Evolutionary conservation across 53 echinoderm and acorn worm species (phyloP).

Genomic region (Apostichopus leukothele): DNA sequence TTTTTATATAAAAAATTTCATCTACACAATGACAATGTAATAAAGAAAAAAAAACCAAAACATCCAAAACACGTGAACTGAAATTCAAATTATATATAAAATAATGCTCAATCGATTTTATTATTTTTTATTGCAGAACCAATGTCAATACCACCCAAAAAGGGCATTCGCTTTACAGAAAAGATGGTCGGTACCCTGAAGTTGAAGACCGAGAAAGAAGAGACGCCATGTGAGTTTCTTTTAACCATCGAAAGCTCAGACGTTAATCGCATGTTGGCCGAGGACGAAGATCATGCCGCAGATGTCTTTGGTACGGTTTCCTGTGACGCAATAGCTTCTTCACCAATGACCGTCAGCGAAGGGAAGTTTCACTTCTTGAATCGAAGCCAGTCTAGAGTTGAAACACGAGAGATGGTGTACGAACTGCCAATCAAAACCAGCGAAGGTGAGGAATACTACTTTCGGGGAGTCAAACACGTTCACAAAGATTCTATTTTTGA

Average conservation of each 20-base stretch:
- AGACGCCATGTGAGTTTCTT: slow-evolving; percentile 52
- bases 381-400: slow-evolving; percentile 51
- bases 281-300: slow-evolving; percentile 60
- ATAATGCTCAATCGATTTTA: no score
- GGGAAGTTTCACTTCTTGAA: slow-evolving; percentile 63
- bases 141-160: not conserved
- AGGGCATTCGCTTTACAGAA: slow-evolving; percentile 67
- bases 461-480: slow-evolving; percentile 58
- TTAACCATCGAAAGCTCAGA: slow-evolving; percentile 62
- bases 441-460: slow-evolving; percentile 55
- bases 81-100: no score
- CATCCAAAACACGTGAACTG: no score
- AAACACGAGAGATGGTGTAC: slow-evolving; percentile 64
- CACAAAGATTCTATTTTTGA: slow-evolving; percentile 64
- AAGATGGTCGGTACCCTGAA: slow-evolving; percentile 60
- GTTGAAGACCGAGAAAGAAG: slow-evolving; percentile 13
- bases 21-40: no score
- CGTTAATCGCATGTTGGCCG: slow-evolving; percentile 55
- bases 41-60: no score
- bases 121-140: slow-evolving; percentile 28
- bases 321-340: slow-evolving; percentile 51
- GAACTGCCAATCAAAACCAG: slow-evolving; percentile 53
- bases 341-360: slow-evolving; percentile 58
- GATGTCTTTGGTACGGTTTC: slow-evolving; percentile 63
- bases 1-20: no score